These are phyloP conservation scores for Stenichneumon culpator DNA, from an alignment of 2,888 invertebrate genomes.

Conservation along the genomic window DNA sequence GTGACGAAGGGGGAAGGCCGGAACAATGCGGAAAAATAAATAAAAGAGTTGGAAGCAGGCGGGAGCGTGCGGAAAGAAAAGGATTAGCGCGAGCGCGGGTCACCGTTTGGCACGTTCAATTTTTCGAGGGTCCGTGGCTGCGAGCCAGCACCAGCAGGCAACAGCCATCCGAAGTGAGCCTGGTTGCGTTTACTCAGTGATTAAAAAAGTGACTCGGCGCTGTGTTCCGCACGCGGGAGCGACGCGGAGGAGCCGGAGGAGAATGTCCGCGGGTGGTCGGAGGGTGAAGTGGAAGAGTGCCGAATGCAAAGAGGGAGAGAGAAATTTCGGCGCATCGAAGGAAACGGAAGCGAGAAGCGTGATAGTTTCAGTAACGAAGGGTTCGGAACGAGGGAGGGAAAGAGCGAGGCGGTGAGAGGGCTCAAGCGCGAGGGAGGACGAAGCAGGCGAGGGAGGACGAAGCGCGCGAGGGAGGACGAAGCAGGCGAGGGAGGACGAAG, in stretches of 20 bases:
- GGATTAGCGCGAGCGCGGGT: conserved; percentile 64
- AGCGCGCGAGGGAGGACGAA: conserved; percentile 44
- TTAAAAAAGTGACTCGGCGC: conserved; percentile 78
- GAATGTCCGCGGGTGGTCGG: conserved; percentile 59
- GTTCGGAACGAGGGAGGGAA: conserved; percentile 59
- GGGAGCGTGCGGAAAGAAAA: conserved; percentile 38
- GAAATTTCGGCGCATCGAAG: conserved; percentile 23
- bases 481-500: conserved; percentile 48
- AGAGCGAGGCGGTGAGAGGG: conserved; percentile 63
- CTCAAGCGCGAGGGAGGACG: conserved; percentile 48
- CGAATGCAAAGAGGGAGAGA: conserved; percentile 32
- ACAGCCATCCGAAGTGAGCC: conserved; percentile 30
- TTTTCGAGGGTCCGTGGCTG: conserved; percentile 67
- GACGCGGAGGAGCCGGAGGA: conserved; percentile 52
- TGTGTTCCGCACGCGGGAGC: conserved; percentile 55
- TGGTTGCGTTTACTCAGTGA: conserved; percentile 76
- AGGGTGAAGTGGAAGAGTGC: conserved; percentile 42
- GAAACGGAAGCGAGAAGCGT: conserved; percentile 44
- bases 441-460: conserved; percentile 42
- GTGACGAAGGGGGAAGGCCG: conserved; percentile 24
- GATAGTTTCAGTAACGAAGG: conserved; percentile 56
- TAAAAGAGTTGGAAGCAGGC: conserved; percentile 52
- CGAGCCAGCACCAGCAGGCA: conserved; percentile 47
- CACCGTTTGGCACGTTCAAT: conserved; percentile 69
- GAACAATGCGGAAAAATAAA: conserved; percentile 49